These are phyloP conservation scores for Microplitis mediator DNA, from an alignment of 1,140 invertebrate species.

Conservation along the genomic window DNA sequence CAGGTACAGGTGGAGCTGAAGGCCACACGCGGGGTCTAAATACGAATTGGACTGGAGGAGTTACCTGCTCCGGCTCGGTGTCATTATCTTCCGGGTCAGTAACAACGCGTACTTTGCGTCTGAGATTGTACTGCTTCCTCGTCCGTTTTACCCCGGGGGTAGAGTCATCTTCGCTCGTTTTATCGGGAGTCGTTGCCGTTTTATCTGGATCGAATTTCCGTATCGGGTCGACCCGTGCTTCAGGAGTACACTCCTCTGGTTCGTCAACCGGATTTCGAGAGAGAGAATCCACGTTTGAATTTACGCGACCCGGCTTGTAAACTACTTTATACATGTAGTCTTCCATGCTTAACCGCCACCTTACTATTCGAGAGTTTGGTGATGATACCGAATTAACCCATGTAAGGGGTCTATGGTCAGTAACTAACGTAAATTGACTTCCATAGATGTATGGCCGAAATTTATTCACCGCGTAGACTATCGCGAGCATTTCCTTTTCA, in stretches of 20 bases:
- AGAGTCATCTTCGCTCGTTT: background rate
- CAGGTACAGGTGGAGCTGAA: too few species aligned
- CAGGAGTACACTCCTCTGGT: background rate
- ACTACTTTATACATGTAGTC: slow-evolving; percentile 47
- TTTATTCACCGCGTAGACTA: too few species aligned
- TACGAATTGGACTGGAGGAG: too few species aligned
- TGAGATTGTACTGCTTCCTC: too few species aligned
- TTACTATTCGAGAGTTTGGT: slow-evolving; percentile 37
- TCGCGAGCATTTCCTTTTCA: too few species aligned
- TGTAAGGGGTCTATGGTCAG: slow-evolving; percentile 61
- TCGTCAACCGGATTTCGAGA: slow-evolving; percentile 30
- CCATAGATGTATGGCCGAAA: slow-evolving; percentile 60
- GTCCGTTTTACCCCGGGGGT: too few species aligned
- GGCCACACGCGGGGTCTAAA: too few species aligned
- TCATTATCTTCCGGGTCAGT: too few species aligned
- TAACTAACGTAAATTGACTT: slow-evolving; percentile 57
- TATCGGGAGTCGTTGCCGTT: background rate
- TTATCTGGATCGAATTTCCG: background rate
- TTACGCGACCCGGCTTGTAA: background rate
- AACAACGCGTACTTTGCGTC: too few species aligned
- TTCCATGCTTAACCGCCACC: slow-evolving; percentile 44
- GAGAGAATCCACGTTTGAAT: slow-evolving; percentile 34
- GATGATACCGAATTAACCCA: slow-evolving; percentile 61
- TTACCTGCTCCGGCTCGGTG: too few species aligned
- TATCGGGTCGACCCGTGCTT: too few species aligned